Evolutionary conservation across 1,140 invertebrate genomes (phyloP), one percentile per base, ranked within the genome.

Genomic region (Neoseiulus cucumeris): DNA sequence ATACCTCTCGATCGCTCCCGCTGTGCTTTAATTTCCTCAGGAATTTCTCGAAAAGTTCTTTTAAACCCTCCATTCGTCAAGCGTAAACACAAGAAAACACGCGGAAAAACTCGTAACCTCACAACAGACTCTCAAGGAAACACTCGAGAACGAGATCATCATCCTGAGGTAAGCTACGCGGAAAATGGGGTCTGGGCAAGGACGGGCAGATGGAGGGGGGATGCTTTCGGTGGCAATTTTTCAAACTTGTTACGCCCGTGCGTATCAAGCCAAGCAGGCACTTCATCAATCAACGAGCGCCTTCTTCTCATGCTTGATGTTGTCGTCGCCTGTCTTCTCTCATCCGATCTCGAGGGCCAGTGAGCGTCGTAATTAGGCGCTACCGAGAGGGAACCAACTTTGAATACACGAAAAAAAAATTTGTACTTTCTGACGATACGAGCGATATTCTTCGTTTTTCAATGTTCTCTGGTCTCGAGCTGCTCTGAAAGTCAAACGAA

Each of bases 271-370:
- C 22, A 33, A 25, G 25, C 22, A 59, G 33, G 33, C 51, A 59
- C 25, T 59, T 59, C 51, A 59, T 59, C 51, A 59, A 59, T 59
- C 51, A 59, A 59, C 22, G 51, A 59, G n/a, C 33, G 12, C 33
- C 51, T 25, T 25, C 14, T 25, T 6, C 45, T 47, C 25, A 28
- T 47, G 28, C 4, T 14, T 25, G 51, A 20, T 20, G 33, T 5
- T 33, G 14, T 4, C 1, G n/a, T 17, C 22, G 51, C 2, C 25
- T 29, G 22, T 25, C 51, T 1, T 25, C 51, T 17, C 25, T 14
- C 14, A 20, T 59, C 14, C 18, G 14, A 4, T 22, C 18, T 47
- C 4, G 28, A 47, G 14, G 5, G 4, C 18, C 18, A 20, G 5
- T 7, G 22, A n/a, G 25, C 51, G 51, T 59, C 25, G 25, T 22